Base-by-base conservation (phyloP, 2,797 vertebrate genomes). In the Rhinichthys osculus region DNA sequence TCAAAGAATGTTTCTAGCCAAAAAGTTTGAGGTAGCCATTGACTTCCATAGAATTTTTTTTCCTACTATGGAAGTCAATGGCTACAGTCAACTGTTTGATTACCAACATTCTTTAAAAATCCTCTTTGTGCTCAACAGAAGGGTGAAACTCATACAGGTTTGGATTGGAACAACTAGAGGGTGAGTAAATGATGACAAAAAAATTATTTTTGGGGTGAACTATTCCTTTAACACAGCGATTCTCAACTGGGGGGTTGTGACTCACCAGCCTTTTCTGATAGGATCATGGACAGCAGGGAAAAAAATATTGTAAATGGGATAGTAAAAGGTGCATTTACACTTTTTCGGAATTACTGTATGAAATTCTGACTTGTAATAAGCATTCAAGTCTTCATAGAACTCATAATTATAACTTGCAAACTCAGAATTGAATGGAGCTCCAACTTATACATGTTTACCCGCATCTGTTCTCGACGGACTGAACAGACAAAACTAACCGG, bases 181-280 rank as follows among this genome's bases (percentile, higher is more conserved):
- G 44, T 47, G 11, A 47, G 44, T 47, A 47, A 44, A 47, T 47
- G 44, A 47, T 47, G 44, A 44, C 44, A 44, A 4, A 30, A 30
- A 1, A 1, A 1, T 27, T 27, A 27, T 27, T 27, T 27, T 27
- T 27, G 3, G 44, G 47, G 47, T 50, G 4, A 50, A 50, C 47
- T 14, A 50, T 50, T 17, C 14, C 47, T 77, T 77, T 38, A 77
- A 7, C 5, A 35, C 30, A 23, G 50, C 0, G 6, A 30, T 35
- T 77, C 73, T 77, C 19, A 57, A 23, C 19, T 76, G 73, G 73
- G 35, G 73, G 50, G 30, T 54, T 33, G 30, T 21, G 73, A 54
- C 44, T 72, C 6, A 5, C 27, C 27, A 73, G 16, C 21, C 30
- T 54, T 54, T 54, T 76, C 73, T 54, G 9, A 35, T 21, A 21